phyloP scores from a whole-genome alignment of 2,113 vertebrate species.

The Sakesphorus luctuosus region DNA sequence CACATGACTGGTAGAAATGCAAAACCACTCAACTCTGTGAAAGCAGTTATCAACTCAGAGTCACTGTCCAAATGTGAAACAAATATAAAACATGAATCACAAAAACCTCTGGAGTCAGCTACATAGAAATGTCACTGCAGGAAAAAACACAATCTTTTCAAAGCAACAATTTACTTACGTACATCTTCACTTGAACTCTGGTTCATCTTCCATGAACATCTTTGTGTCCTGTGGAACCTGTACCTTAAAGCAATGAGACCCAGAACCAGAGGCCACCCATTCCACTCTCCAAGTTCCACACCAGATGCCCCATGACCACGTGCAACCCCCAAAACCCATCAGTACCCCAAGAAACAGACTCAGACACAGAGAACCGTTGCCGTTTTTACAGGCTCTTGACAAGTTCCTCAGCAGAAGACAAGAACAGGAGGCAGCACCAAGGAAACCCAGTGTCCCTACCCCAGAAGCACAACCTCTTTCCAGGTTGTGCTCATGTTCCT shows the following conservation, averaged over 20 bases:
- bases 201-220: neutral
- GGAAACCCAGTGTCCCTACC: neutral
- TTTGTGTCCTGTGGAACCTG: neutral
- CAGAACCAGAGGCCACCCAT: neutral
- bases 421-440: neutral
- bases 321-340: neutral
- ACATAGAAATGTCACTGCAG: accelerated
- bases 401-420: neutral
- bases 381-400: neutral
- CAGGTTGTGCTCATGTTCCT: neutral
- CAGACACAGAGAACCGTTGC: neutral
- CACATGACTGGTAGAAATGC: accelerated
- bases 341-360: neutral
- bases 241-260: neutral
- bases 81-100: neutral
- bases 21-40: neutral
- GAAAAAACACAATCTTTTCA: neutral
- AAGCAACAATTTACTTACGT: neutral
- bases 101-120: neutral
- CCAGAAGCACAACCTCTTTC: neutral
- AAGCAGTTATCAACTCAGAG: neutral
- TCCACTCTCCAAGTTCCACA: no score
- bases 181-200: neutral
- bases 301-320: accelerated
- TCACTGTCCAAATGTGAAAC: neutral